These are phyloP conservation scores for Anolis carolinensis DNA, from an alignment of 2,113 vertebrate genomes.

Conservation along the genomic window DNA sequence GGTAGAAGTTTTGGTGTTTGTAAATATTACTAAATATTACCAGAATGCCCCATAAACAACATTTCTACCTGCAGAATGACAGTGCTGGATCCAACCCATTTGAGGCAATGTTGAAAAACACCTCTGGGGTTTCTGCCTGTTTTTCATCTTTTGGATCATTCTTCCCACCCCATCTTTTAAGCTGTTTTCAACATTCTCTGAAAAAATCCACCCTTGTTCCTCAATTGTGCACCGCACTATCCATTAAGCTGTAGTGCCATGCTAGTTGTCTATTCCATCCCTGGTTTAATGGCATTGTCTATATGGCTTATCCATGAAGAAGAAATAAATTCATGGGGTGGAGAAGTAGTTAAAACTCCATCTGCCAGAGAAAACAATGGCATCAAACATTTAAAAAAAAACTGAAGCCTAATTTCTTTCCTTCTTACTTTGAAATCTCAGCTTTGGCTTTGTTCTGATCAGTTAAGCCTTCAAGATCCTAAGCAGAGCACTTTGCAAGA, in stretches of 20 bases:
- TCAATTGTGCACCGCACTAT: not conserved
- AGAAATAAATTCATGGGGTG: not conserved
- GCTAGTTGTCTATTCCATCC: not conserved
- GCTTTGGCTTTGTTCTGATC: not conserved
- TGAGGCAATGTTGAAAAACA: not conserved
- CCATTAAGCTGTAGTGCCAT: not conserved
- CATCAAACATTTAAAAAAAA: constrained; percentile 11
- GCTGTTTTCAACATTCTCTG: not conserved
- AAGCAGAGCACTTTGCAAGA: not conserved
- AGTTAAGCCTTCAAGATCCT: not conserved
- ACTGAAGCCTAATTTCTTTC: not conserved
- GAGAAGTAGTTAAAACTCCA: not conserved
- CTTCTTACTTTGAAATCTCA: not conserved
- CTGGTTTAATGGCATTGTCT: not conserved
- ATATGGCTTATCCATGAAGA: not conserved
- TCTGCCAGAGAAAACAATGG: constrained; percentile 40
- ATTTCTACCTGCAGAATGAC: no score
- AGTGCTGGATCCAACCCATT: not conserved
- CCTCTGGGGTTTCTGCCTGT: not conserved
- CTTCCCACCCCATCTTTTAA: not conserved
- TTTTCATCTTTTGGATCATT: not conserved
- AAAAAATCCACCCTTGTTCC: not conserved
- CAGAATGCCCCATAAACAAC: no score
- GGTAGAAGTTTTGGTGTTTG: no score
- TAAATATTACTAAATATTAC: no score